phyloP scores from a whole-genome alignment of 2,797 vertebrate species.

The Diglossa cyanea region DNA sequence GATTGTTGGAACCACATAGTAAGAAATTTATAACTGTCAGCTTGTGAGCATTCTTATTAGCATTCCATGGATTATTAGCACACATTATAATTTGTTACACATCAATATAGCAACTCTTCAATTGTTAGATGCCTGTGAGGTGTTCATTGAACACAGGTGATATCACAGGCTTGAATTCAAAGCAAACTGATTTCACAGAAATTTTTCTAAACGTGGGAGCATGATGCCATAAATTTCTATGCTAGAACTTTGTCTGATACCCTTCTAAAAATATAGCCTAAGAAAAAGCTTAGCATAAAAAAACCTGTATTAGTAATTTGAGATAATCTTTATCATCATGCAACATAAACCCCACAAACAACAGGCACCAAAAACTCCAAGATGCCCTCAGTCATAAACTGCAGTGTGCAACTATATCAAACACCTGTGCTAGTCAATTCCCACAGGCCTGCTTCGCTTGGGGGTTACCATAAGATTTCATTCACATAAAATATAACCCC shows the following conservation, averaged over 20 bases:
- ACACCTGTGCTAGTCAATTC: conserved; percentile 3
- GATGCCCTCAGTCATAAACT: background rate
- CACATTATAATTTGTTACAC: background rate
- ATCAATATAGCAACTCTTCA: background rate
- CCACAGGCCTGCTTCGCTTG: background rate
- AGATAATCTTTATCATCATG: background rate
- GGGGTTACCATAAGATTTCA: conserved; percentile 10
- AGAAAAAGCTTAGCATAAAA: background rate
- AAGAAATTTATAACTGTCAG: background rate
- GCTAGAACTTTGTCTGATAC: background rate
- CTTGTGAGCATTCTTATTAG: background rate
- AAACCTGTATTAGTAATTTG: background rate
- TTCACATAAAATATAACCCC: conserved; percentile 34
- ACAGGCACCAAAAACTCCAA: background rate
- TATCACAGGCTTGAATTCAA: background rate
- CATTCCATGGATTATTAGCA: background rate
- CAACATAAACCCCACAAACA: background rate
- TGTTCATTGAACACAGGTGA: background rate
- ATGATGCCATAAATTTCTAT: background rate
- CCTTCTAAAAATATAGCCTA: background rate
- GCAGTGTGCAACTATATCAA: background rate
- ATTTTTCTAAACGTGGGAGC: background rate
- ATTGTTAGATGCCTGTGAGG: background rate
- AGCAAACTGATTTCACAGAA: background rate
- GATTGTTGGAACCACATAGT: background rate